These are phyloP conservation scores for Gavia stellata DNA, from an alignment of 2,113 vertebrate species.

Conservation along the genomic window DNA sequence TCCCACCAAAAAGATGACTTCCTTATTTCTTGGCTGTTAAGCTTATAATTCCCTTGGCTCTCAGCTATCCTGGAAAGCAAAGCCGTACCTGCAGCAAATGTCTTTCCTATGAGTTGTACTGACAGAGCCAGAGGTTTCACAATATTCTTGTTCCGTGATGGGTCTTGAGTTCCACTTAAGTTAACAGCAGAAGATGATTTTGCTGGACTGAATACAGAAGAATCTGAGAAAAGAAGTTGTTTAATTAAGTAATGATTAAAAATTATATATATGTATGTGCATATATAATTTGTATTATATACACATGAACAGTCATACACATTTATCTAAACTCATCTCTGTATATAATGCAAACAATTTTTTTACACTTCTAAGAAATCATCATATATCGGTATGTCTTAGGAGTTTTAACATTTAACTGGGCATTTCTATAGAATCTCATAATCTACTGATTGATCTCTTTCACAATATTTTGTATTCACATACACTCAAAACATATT, in stretches of 20 bases:
- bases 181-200: constrained; percentile 78
- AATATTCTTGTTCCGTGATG: constrained; percentile 78
- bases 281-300: neutral
- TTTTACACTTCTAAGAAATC: neutral
- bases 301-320: neutral
- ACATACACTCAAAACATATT: neutral
- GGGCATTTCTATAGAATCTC: neutral
- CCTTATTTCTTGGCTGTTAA: neutral
- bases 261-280: neutral
- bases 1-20: neutral
- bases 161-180: constrained; percentile 84
- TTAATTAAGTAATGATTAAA: neutral
- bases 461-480: neutral
- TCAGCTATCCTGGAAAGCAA: neutral
- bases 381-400: neutral
- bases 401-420: neutral
- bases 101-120: constrained; percentile 82
- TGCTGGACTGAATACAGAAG: constrained; percentile 77
- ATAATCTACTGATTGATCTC: neutral
- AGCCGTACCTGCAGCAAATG: constrained; percentile 83
- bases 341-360: neutral
- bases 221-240: constrained; percentile 75
- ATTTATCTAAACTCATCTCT: neutral
- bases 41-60: neutral
- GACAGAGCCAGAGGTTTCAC: constrained; percentile 87